A percentile compares a stretch with the other conserved stretches of the same genome.
Conservation (phyloP, 1,140 invertebrate genomes). For the Cyphomyrmex costatus region DNA sequence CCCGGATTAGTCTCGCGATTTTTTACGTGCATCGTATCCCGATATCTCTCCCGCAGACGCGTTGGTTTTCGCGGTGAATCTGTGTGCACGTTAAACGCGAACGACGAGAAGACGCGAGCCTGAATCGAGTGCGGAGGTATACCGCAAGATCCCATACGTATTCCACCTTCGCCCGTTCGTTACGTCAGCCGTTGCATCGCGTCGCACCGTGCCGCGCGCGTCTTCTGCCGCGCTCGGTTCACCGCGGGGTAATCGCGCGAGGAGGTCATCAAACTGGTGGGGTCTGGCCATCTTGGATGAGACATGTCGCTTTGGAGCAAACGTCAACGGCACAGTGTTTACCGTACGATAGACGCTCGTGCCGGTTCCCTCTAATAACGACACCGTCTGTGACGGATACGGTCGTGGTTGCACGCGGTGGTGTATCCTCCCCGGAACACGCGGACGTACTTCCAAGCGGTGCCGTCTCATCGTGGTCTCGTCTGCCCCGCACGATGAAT, state of each 20-base stretch:
- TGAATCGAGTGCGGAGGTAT: not conserved
- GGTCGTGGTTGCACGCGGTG: slow-evolving; percentile 62
- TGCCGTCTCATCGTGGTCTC: slow-evolving; percentile 16
- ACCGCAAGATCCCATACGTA: not conserved
- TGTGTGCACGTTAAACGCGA: slow-evolving; percentile 1
- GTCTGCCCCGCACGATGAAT: slow-evolving; percentile 90
- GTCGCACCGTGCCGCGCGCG: not conserved
- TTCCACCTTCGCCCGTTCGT: not conserved
- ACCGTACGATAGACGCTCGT: slow-evolving; percentile 70
- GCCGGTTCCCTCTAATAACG: slow-evolving; percentile 51
- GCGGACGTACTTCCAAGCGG: slow-evolving; percentile 60
- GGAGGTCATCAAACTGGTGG: not conserved
- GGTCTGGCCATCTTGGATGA: slow-evolving; percentile 84
- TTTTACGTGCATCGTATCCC: not conserved
- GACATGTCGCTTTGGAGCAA: slow-evolving; percentile 82
- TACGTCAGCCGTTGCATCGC: too few species aligned
- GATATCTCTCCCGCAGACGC: not conserved
- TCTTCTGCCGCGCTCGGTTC: not conserved
- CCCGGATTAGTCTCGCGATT: not conserved
- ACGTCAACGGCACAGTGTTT: slow-evolving; percentile 84
- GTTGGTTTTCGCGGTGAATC: not conserved
- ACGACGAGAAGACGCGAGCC: too few species aligned
- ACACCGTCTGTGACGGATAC: slow-evolving; percentile 14
- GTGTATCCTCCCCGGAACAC: slow-evolving; percentile 66
- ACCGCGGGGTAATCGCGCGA: not conserved